A percentile compares a stretch with the other conserved stretches of the same genome.
These are phyloP conservation scores for Erinaceus europaeus DNA, from an alignment of 2,113 vertebrate species.

Conservation along the genomic window DNA sequence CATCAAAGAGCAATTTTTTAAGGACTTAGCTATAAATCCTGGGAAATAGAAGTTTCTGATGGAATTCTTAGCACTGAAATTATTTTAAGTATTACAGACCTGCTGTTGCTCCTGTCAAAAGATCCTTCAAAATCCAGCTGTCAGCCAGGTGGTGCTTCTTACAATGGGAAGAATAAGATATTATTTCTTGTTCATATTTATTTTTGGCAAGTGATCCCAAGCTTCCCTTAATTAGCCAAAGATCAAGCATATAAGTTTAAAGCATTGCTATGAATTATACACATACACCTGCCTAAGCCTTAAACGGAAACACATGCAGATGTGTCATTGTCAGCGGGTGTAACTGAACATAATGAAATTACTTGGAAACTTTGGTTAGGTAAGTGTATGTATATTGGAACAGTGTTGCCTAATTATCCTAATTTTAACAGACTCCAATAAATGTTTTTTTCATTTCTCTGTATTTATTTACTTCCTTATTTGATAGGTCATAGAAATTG, in stretches of 20 bases:
- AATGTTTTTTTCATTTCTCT: too few relatives aligned
- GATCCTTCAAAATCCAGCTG: slow-evolving; percentile 68
- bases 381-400: neutral
- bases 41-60: slow-evolving; percentile 78
- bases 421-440: slow-evolving; percentile 12
- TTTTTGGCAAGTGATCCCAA: slow-evolving; percentile 77
- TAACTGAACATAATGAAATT: slow-evolving; percentile 17
- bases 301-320: slow-evolving; percentile 23
- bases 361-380: slow-evolving; percentile 32
- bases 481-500: too few relatives aligned
- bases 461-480: too few relatives aligned
- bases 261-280: slow-evolving; percentile 55
- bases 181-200: slow-evolving; percentile 72
- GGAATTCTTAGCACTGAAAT: slow-evolving; percentile 73
- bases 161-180: neutral
- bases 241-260: slow-evolving; percentile 63
- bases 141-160: slow-evolving; percentile 67
- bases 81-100: slow-evolving; percentile 75
- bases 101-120: slow-evolving; percentile 62
- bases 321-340: slow-evolving; percentile 39
- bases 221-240: slow-evolving; percentile 62
- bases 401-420: slow-evolving; percentile 22
- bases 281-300: slow-evolving; percentile 12
- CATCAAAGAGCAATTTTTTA: slow-evolving; percentile 74
- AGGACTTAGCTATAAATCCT: slow-evolving; percentile 78